Conservation (phyloP, 2,888 invertebrate genomes). For the Oxystoma pomonae region DNA sequence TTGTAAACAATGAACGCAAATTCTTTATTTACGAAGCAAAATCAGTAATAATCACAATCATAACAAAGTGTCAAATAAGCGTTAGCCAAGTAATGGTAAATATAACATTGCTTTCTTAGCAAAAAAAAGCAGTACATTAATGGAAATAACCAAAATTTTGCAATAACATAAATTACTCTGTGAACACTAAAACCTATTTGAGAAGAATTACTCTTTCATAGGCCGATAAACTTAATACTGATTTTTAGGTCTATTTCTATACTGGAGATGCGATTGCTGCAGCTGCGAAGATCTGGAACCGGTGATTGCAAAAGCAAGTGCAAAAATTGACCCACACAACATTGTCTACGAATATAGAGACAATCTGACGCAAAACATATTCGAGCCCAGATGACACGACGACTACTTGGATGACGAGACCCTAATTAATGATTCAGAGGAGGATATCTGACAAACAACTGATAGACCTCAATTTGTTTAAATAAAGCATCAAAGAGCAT, state of each 20-base stretch:
- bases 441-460: constrained; percentile 14
- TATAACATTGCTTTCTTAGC: no score
- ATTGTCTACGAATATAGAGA: constrained; percentile 42
- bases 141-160: no score
- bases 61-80: no score
- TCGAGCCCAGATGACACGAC: constrained; percentile 56
- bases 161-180: no score
- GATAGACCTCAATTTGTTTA: not conserved
- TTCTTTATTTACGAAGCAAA: no score
- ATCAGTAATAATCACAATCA: no score
- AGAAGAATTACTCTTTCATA: no score
- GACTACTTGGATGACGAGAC: constrained; percentile 36
- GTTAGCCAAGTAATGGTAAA: no score
- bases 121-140: no score
- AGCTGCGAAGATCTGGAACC: constrained; percentile 39
- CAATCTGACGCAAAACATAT: constrained; percentile 54
- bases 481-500: no score
- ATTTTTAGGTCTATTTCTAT: constrained; percentile 42
- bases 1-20: no score
- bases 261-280: constrained; percentile 45
- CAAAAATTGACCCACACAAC: constrained; percentile 31
- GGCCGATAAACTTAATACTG: constrained; percentile 28
- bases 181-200: no score
- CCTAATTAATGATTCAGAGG: constrained; percentile 17
- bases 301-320: constrained; percentile 12